Evolutionary conservation across 2,888 invertebrate genomes (phyloP).

Genomic region (Nomada flava): DNA sequence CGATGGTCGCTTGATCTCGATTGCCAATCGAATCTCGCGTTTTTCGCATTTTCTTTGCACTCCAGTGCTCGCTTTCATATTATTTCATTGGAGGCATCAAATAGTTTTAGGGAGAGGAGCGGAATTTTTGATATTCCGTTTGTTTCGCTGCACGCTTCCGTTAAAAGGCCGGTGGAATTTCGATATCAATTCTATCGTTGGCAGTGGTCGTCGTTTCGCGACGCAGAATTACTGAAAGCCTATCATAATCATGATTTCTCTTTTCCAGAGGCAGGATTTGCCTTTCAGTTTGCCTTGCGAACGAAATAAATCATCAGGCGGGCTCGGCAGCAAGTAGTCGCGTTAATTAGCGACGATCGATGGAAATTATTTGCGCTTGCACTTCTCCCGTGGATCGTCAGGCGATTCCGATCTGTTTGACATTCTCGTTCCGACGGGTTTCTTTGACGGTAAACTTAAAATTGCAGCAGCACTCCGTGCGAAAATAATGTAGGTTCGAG

Average conservation of each 20-base stretch:
- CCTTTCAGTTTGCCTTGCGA: not conserved
- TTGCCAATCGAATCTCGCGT: constrained; percentile 8
- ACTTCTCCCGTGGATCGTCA: too few species aligned
- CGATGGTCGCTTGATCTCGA: constrained; percentile 9
- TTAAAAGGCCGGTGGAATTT: too few species aligned
- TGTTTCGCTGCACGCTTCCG: too few species aligned
- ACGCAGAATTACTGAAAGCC: not conserved
- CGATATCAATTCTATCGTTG: not conserved
- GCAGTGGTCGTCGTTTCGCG: constrained; percentile 1
- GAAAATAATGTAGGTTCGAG: too few species aligned
- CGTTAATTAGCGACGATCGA: constrained; percentile 16
- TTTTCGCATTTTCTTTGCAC: constrained; percentile 16
- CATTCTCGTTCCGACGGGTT: too few species aligned
- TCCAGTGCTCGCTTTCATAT: not conserved
- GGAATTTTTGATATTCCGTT: too few species aligned
- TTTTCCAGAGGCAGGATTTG: not conserved
- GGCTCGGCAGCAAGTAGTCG: constrained; percentile 20
- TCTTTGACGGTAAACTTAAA: too few species aligned
- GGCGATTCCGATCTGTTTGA: too few species aligned
- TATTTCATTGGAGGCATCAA: too few species aligned
- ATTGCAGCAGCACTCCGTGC: too few species aligned
- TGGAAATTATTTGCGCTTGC: not conserved
- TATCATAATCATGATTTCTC: constrained; percentile 4
- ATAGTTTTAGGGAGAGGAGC: too few species aligned
- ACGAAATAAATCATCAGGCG: constrained; percentile 44